Base-by-base conservation (phyloP, 1,140 invertebrate species). In the Stegodyphus mimosarum region DNA sequence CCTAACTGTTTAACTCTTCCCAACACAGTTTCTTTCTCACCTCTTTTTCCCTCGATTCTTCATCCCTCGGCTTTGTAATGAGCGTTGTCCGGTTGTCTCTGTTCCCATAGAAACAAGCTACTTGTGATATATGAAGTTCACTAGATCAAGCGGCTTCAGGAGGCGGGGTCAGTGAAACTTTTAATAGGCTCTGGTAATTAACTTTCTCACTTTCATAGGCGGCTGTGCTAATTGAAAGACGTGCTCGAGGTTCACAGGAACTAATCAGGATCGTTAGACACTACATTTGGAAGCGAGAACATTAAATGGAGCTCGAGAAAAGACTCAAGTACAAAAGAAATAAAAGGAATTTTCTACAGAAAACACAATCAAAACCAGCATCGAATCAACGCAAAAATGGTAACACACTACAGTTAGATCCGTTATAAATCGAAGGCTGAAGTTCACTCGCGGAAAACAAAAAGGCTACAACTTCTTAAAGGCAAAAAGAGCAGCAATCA, bases 181-280 rank as follows among this genome's bases (percentile, higher is more conserved):
- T 77, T 77, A 77, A 77, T 77, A 63, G 75, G 75, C 64, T 77
- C 75, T 64, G 55, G 55, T 77, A 77, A 77, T 77, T 77, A 77
- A 77, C 75, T 77, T 77, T 77, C 75, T 67, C 75, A 77, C 75
- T 64, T 77, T 67, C 75, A 77, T 77, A 77, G 75, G 75, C 75
- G 49, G 75, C 75, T 49, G 60, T 67, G 75, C 75, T 77, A 77
- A 77, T 77, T 77, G 75, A 77, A 77, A 77, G 75, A 77, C 75
- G 75, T 77, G 75, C 75, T 52, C 66, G 60, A 77, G 63, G 17
- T 64, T 51, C 75, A 50, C 60, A 64, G 66, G 60, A 67, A 66
- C 75, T 77, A 67, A 77, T 77, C 75, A 77, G 75, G 49, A 67
- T 3, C 48, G 63, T 77, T 48, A 77, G 75, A 55, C 64, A 51